Percentiles rank a stretch among this genome's conserved stretches.
phyloP scores from a whole-genome alignment of 2,888 invertebrate genomes.

The Drosophila parthenogenetica region DNA sequence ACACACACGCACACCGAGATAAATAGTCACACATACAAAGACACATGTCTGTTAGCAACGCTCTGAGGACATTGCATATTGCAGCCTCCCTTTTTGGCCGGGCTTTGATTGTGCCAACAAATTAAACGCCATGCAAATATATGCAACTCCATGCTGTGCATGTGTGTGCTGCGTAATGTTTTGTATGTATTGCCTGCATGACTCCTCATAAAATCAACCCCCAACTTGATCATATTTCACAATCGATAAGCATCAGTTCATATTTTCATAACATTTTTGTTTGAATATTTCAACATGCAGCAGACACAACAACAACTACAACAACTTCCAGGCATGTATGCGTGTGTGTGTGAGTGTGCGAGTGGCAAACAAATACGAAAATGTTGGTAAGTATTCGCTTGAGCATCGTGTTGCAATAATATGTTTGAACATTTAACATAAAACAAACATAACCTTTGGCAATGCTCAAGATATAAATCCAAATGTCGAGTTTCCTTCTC shows the following conservation, averaged over 20 bases:
- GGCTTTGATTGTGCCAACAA: conserved; percentile 66
- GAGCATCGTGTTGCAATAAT: conserved; percentile 74
- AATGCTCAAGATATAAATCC: conserved; percentile 44
- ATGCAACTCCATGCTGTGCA: conserved; percentile 23
- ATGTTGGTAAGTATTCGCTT: conserved; percentile 67
- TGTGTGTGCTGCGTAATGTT: conserved; percentile 13
- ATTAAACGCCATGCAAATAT: conserved; percentile 70
- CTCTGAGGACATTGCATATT: conserved; percentile 41
- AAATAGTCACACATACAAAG: neutral
- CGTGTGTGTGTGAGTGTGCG: neutral
- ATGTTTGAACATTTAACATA: conserved; percentile 82
- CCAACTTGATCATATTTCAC: conserved; percentile 79
- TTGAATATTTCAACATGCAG: conserved; percentile 71
- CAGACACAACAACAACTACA: conserved; percentile 52
- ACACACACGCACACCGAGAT: conserved; percentile 10
- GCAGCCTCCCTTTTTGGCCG: conserved; percentile 45
- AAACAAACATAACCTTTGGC: conserved; percentile 83
- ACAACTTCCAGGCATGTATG: conserved; percentile 26
- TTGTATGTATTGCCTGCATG: conserved; percentile 31
- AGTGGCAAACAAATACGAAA: conserved; percentile 58
- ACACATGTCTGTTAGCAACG: conserved; percentile 47
- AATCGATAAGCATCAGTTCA: conserved; percentile 84
- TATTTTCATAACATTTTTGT: conserved; percentile 81
- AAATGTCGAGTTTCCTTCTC: conserved; percentile 18
- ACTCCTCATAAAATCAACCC: conserved; percentile 9